These are phyloP conservation scores for Hylyphantes graminicola DNA, from an alignment of 1,140 invertebrate genomes.

Conservation along the genomic window DNA sequence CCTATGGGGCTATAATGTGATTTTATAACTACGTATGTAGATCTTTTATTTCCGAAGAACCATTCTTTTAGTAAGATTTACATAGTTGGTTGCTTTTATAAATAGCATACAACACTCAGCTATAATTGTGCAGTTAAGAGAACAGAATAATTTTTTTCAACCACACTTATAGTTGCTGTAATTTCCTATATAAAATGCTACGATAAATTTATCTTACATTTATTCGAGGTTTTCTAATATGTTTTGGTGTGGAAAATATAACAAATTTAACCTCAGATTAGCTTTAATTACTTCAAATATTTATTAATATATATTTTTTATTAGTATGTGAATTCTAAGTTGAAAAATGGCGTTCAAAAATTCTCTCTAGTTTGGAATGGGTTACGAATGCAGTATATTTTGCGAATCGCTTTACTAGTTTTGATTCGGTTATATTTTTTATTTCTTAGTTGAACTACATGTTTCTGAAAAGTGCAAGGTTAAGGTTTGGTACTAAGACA, in stretches of 20 bases:
- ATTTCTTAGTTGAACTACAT: too few species aligned
- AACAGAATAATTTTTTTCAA: slow-evolving; percentile 26
- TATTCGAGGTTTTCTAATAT: slow-evolving; percentile 1
- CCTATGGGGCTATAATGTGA: slow-evolving; percentile 44
- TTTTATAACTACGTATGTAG: not conserved
- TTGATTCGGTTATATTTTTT: too few species aligned
- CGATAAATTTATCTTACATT: slow-evolving; percentile 6
- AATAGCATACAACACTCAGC: slow-evolving; percentile 16
- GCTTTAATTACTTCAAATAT: not conserved
- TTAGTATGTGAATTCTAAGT: slow-evolving; percentile 18
- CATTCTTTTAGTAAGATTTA: slow-evolving; percentile 6
- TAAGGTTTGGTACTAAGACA: too few species aligned
- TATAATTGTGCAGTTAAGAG: slow-evolving; percentile 42
- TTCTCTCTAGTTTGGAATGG: not conserved
- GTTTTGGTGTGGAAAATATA: slow-evolving; percentile 14
- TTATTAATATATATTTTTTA: slow-evolving; percentile 4
- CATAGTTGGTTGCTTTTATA: slow-evolving; percentile 13
- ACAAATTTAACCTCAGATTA: slow-evolving; percentile 11
- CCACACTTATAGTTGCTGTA: slow-evolving; percentile 25
- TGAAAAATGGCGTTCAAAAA: slow-evolving; percentile 22
- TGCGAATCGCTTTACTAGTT: too few species aligned
- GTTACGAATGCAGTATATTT: too few species aligned
- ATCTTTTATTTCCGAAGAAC: slow-evolving; percentile 24
- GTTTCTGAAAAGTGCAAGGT: too few species aligned
- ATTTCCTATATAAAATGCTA: slow-evolving; percentile 39